Evolutionary conservation across 2,888 invertebrate species (phyloP).

Genomic region (Carpatolechia fugitivella): DNA sequence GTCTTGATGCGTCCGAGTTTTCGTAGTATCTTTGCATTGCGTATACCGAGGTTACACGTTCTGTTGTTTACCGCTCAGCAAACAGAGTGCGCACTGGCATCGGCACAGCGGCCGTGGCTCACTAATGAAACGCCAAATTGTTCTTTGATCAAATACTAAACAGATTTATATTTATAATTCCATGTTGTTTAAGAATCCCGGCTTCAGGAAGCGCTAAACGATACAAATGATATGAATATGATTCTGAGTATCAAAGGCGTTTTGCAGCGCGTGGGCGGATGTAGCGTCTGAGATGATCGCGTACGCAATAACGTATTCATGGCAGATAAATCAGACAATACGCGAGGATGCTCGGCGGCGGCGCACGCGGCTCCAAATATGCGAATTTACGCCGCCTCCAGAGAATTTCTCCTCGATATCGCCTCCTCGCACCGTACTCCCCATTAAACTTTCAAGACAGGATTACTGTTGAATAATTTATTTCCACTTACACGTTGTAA

Average conservation of each 20-base stretch:
- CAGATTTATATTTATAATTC: constrained; percentile 1
- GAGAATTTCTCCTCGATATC: no score
- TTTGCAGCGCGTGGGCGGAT: not conserved
- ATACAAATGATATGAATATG: not conserved
- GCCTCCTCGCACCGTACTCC: not conserved
- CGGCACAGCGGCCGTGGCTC: not conserved
- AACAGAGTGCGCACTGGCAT: no score
- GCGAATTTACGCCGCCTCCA: no score
- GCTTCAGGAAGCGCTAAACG: not conserved
- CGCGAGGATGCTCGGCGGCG: no score
- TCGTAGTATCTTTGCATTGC: not conserved
- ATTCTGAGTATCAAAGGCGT: not conserved
- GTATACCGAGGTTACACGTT: no score
- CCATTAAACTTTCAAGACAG: constrained; percentile 15
- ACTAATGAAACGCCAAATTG: constrained; percentile 5
- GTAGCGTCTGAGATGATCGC: not conserved
- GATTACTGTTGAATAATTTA: constrained; percentile 16
- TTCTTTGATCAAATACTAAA: constrained; percentile 9
- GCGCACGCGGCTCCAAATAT: no score
- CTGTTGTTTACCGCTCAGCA: no score
- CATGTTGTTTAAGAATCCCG: not conserved
- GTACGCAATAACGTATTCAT: no score
- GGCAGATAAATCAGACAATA: no score
- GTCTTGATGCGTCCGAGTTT: not conserved
- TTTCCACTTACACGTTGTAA: constrained; percentile 3